These are phyloP conservation scores for Rhinopomastus cyanomelas DNA, from an alignment of 2,113 vertebrate species.

Conservation along the genomic window DNA sequence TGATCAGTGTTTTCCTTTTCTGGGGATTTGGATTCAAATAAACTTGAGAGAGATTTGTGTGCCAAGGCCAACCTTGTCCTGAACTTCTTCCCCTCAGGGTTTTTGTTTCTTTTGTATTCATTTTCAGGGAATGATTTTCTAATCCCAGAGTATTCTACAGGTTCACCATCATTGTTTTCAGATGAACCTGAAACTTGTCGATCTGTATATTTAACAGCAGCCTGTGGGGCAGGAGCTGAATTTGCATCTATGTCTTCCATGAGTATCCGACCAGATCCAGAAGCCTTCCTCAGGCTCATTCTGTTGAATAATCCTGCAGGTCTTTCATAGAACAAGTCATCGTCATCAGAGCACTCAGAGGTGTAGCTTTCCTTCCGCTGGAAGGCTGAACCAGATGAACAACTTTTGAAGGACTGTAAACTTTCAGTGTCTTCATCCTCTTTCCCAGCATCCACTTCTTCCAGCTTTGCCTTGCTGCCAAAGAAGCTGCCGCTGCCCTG, in stretches of 20 bases:
- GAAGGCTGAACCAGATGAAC: conserved; percentile 1
- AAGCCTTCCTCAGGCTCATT: conserved; percentile 53
- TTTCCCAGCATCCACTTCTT: conserved; percentile 28
- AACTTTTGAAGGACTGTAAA: conserved; percentile 50
- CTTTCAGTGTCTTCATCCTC: conserved; percentile 52
- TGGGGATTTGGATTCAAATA: conserved; percentile 80
- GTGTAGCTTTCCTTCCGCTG: conserved; percentile 37
- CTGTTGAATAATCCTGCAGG: conserved; percentile 62
- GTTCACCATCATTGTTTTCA: conserved; percentile 10
- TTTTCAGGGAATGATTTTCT: conserved; percentile 56
- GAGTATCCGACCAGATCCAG: conserved; percentile 26
- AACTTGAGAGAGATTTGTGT: conserved; percentile 83
- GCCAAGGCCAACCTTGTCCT: conserved; percentile 80
- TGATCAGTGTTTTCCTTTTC: conserved; percentile 77
- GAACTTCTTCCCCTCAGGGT: conserved; percentile 77
- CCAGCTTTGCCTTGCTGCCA: conserved; percentile 42
- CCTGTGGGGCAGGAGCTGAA: not conserved
- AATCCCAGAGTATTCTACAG: conserved; percentile 1
- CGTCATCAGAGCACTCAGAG: conserved; percentile 72
- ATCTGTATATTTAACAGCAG: not conserved
- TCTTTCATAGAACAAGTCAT: conserved; percentile 74
- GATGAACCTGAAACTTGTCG: not conserved
- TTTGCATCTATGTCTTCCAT: not conserved
- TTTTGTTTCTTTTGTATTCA: conserved; percentile 73
- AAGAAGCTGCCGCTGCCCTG: not conserved